Evolutionary conservation across 2,113 vertebrate genomes (phyloP), one percentile per base, ranked within the genome.

Genomic region (Epinephelus lanceolatus): DNA sequence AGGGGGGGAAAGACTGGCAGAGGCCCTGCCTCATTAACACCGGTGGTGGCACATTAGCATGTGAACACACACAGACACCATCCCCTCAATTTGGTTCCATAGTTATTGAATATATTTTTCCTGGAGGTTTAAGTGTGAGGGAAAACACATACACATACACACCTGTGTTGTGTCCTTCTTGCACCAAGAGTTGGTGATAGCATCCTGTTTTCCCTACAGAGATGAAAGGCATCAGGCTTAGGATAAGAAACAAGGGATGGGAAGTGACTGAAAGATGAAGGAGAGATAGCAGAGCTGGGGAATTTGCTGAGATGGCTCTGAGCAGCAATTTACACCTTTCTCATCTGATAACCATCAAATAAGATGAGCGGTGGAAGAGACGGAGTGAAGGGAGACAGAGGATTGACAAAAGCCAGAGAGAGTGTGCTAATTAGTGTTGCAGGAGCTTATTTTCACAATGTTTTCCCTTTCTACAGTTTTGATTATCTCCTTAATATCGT

Each of bases 281-380:
- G 85, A 56, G 55, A 72, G 83, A 92, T 80, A 69, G 78, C 45
- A 15, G 71, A 67, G 80, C 71, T 42, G 56, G 78, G 66, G 76
- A 85, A 90, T 90, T 60, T 90, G 87, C 86, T 87, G 89, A 86
- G 77, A 81, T 47, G 51, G 82, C 90, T 85, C 67, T 60, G 69
- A 86, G 89, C 66, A 63, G 91, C 89, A 91, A 92, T 94, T 94
- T 90, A 90, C 91, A 93, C 90, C 86, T 92, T 88, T 88, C 89
- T 85, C 77, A 79, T 92, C 72, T 76, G 87, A 93, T 93, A 89
- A 92, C 71, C 89, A 74, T 92, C 86, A 88, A 76, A 84, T 61
- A 23, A 47, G 85, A 90, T 68, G 86, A 90, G 73, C 52, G 49
- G 67, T 18, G 67, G 62, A 87, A 49, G 61, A 80, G 67, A 57